Base-by-base conservation (phyloP, 2,113 vertebrate species). In the Thalassoma bifasciatum region DNA sequence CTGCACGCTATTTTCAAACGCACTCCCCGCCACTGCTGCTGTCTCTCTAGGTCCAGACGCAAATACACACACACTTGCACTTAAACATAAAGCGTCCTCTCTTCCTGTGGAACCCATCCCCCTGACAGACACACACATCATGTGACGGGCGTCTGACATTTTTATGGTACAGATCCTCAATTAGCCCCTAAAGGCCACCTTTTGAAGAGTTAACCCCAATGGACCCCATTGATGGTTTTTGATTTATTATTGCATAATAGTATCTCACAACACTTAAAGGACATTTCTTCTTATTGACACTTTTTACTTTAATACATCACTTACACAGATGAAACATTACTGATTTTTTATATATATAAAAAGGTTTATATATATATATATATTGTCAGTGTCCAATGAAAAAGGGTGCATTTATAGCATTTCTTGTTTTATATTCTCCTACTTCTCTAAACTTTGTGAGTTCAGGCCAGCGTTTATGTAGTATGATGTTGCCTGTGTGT, bases 1-100 rank as follows among this genome's bases (percentile, higher is more conserved):
- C 73, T 2, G 34, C 73, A 74, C 30, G 61, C 73, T 83, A 83
- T 78, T 80, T 82, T 69, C 46, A 66, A 75, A 70, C 58, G 59
- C 36, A 10, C 60, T 63, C 42, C 38, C 51, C 38, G 53, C 59
- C 3, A 5, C 63, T 62, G 64, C 66, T 62, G 51, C 57, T n/a
- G 6, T 54, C 64, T 74, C 72, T 73, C 57, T 24, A 5, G 47
- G 12, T 24, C 22, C 56, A 42, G 0, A 24, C 65, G 30, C 63
- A 42, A 0, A 30, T 59, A 54, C 56, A 63, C 63, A 23, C 47
- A 53, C 57, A 37, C 50, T 51, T 24, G 23, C 36, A 42, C 50
- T 12, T 1, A 66, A 52, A 56, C 24, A n/a, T 14, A 50, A 40
- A 10, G 9, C 44, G 19, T 66, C 23, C 17, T 10, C 21, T 53